These are phyloP conservation scores for Alosa sapidissima DNA, from an alignment of 2,797 vertebrate genomes.

Conservation along the genomic window DNA sequence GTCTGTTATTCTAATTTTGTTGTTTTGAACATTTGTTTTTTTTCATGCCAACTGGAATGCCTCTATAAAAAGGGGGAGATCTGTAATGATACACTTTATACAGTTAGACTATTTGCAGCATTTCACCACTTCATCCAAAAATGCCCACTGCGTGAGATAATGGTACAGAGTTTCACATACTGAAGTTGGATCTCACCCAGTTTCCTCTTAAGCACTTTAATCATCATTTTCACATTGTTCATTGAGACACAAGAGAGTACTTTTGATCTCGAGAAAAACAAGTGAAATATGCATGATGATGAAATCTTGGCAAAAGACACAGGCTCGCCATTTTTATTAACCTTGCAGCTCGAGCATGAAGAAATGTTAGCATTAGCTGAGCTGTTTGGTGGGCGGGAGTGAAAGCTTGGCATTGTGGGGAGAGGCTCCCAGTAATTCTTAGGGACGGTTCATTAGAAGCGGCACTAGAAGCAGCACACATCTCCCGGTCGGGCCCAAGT, in stretches of 20 bases:
- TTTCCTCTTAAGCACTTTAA: neutral
- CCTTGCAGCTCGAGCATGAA: neutral
- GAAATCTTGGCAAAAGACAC: conserved; percentile 14
- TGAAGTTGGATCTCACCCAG: neutral
- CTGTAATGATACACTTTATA: neutral
- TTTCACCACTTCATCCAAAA: neutral
- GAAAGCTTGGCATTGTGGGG: neutral
- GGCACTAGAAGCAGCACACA: neutral
- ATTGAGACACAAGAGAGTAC: neutral
- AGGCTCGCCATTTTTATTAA: neutral
- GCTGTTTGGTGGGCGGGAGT: neutral
- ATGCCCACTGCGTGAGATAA: neutral
- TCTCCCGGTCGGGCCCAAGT: neutral
- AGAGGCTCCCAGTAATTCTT: neutral
- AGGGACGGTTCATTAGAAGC: neutral
- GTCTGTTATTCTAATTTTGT: neutral
- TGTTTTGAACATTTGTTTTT: neutral
- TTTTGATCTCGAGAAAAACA: neutral
- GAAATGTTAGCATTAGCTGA: neutral
- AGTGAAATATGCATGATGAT: neutral
- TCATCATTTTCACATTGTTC: neutral
- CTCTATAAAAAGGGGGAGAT: neutral
- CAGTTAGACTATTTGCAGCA: neutral
- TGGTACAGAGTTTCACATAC: neutral
- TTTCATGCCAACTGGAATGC: neutral